Base-by-base conservation (phyloP, 2,888 invertebrate genomes). In the Parnassius orleans region DNA sequence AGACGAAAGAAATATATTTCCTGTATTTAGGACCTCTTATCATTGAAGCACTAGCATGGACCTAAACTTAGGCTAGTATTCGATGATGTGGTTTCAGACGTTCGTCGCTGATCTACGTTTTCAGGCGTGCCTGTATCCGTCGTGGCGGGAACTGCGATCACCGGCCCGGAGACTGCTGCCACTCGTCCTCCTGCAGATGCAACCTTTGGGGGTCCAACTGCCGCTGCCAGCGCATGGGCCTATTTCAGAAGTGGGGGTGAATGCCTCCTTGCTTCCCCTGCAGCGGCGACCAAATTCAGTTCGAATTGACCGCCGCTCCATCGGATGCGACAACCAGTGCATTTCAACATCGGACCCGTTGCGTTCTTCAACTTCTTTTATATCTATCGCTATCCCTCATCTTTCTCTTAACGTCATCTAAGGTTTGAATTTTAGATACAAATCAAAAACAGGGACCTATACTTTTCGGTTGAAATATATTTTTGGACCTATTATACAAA, bases 201-300 rank as follows among this genome's bases (percentile, higher is more conserved):
- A 97, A 97, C 87, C 93, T 97, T 58, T 97, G 96, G 96, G 96
- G 97, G 65, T 95, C 95, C 81, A 97, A 97, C 92, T 97, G 97
- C 86, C 94, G 95, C 77, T 97, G 97, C 86, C 96, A 97, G 86
- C 94, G 97, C 74, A 95, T 95, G 94, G 96, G 97, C 66, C 94
- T 97, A 80, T 97, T 97, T 93, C 96, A 96, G 84, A 96, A 96
- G 90, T 96, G 96, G 95, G 95, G 95, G 83, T 95, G 92, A 79
- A 68, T 47, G 47, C 56, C 57, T 51, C 58, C 66, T 55, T 47
- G 59, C 43, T 78, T 80, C 77, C 80, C 70, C 74, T 80, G 83
- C 80, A 81, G 84, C 86, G 81, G 81, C 83, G 84, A 76, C 81
- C 86, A 81, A 69, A 83, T 84, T 82, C 75, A 47, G 70, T 80